A percentile compares a stretch with the other conserved stretches of the same genome.
These are phyloP conservation scores for Acrossocheilus wenchowensis DNA, from an alignment of 2,797 vertebrate genomes.

Conservation along the genomic window DNA sequence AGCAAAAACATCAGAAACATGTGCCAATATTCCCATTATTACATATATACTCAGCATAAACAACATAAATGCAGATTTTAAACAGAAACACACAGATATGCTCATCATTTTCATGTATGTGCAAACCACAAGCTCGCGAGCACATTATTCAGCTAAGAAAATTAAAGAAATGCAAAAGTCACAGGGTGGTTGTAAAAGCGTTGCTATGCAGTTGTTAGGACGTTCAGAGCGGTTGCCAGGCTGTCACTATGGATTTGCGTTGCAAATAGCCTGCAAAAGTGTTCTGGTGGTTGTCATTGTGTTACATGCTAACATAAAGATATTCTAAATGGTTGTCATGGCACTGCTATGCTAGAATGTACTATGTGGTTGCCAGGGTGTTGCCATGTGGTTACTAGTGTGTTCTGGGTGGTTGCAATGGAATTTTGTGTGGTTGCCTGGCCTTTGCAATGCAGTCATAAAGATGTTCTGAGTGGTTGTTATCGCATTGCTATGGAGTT, in stretches of 20 bases:
- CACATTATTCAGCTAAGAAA: background rate
- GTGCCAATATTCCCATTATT: slow-evolving; percentile 6
- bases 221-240: background rate
- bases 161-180: background rate
- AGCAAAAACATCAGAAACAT: slow-evolving; percentile 36
- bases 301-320: background rate
- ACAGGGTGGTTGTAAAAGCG: background rate
- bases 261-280: background rate
- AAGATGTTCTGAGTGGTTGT: background rate
- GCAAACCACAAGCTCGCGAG: background rate
- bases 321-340: background rate
- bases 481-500: background rate
- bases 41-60: background rate
- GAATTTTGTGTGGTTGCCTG: background rate
- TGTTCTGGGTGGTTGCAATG: background rate
- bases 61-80: background rate
- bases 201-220: background rate
- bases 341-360: background rate
- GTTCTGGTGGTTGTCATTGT: background rate
- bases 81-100: background rate
- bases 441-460: background rate
- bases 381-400: background rate
- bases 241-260: background rate
- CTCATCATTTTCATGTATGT: background rate
- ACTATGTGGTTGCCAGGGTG: background rate